Evolutionary conservation across 2,113 vertebrate genomes (phyloP).

Genomic region (Calonectris borealis): DNA sequence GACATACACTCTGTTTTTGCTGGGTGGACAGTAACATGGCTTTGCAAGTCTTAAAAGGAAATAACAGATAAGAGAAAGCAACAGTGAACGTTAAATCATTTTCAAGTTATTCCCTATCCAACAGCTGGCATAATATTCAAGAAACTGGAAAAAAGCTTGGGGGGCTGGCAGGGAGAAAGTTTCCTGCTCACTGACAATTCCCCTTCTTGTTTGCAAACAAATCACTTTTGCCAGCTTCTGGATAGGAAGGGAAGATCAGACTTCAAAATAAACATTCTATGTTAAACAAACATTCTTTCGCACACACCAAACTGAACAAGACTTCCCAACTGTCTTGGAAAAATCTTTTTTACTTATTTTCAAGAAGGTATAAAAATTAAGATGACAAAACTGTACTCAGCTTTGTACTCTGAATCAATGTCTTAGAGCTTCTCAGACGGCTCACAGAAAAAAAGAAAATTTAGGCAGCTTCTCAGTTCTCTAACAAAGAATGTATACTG

Average conservation of each 20-base stretch:
- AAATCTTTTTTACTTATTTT: not conserved
- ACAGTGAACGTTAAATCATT: not conserved
- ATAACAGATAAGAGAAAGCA: not conserved
- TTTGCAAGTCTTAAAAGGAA: not conserved
- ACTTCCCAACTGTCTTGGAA: not conserved
- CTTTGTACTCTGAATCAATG: not conserved
- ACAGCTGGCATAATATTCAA: fast-evolving
- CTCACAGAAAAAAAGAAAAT: not conserved
- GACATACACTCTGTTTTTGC: not conserved
- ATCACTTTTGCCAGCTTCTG: slow-evolving; percentile 17
- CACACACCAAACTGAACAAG: not conserved
- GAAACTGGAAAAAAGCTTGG: not conserved
- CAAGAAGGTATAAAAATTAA: not conserved
- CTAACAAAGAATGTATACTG: not conserved
- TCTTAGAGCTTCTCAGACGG: not conserved
- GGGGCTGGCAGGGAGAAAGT: slow-evolving; percentile 7
- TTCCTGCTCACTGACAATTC: not conserved
- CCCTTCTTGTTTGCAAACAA: slow-evolving; percentile 31
- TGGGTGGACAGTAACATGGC: not conserved
- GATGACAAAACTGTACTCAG: not conserved
- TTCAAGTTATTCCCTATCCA: not conserved
- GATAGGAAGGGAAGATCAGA: slow-evolving; percentile 10
- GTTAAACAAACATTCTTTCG: slow-evolving; percentile 13
- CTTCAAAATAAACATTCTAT: slow-evolving; percentile 32
- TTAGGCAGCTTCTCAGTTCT: not conserved